Percentiles rank a stretch among this genome's conserved stretches.
These are phyloP conservation scores for Habrosyne pyritoides DNA, from an alignment of 2,888 invertebrate genomes.

Conservation along the genomic window DNA sequence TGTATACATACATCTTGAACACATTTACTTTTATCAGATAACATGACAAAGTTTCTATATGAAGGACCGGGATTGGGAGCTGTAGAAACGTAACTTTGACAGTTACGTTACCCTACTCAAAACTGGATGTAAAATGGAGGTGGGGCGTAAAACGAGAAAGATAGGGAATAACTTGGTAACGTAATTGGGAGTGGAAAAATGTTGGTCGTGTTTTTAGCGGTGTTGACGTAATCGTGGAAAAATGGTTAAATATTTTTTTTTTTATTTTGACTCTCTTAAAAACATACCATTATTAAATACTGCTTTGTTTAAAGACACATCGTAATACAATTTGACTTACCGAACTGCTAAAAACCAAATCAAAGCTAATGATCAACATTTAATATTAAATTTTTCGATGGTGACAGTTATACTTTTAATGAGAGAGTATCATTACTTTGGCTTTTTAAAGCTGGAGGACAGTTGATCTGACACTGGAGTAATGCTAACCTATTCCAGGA, in stretches of 20 bases:
- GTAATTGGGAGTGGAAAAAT: not conserved
- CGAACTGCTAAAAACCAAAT: too few species aligned
- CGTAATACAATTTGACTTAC: too few species aligned
- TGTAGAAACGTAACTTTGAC: slow-evolving; percentile 27
- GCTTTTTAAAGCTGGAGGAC: not conserved
- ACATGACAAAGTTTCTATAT: not conserved
- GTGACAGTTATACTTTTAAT: too few species aligned
- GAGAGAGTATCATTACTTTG: too few species aligned
- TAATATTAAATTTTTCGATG: too few species aligned
- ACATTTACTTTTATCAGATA: not conserved
- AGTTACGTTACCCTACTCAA: slow-evolving; percentile 36
- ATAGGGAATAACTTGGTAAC: slow-evolving; percentile 11
- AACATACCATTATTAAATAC: too few species aligned
- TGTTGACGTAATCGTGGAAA: not conserved
- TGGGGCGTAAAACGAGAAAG: slow-evolving; percentile 16
- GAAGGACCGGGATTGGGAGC: not conserved
- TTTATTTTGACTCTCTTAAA: not conserved
- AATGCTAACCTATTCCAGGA: not conserved
- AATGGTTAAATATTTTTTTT: not conserved
- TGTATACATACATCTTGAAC: not conserved
- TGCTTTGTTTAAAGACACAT: too few species aligned
- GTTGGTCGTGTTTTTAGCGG: not conserved
- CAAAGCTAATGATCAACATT: too few species aligned
- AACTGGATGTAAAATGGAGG: slow-evolving; percentile 15
- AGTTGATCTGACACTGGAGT: not conserved